A percentile compares a stretch with the other conserved stretches of the same genome.
phyloP scores from a whole-genome alignment of 2,888 invertebrate genomes.

The Rotaria socialis region DNA sequence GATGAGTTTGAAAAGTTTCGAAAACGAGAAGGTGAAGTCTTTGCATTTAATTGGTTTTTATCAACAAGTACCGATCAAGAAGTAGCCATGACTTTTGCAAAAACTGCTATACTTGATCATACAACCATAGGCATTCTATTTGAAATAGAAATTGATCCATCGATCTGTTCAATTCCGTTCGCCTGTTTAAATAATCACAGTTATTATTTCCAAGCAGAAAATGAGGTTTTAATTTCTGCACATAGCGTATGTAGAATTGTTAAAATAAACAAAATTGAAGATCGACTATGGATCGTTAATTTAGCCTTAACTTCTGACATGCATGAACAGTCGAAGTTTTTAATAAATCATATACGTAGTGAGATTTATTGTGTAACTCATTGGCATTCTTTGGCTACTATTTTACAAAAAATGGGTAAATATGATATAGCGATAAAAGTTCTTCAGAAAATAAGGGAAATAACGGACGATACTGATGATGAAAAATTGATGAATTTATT shows the following conservation, averaged over 20 bases:
- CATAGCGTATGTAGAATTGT: not conserved
- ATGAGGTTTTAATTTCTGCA: not conserved
- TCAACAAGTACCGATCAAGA: not conserved
- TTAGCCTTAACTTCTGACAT: not conserved
- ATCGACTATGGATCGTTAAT: not conserved
- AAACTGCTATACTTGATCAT: not conserved
- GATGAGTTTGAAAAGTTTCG: not conserved
- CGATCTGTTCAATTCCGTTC: not conserved
- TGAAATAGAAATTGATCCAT: not conserved
- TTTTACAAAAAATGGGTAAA: not conserved
- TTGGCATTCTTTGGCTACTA: not conserved
- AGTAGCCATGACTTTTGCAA: not conserved
- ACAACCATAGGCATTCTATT: not conserved
- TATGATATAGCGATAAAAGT: not conserved
- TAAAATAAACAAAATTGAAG: not conserved
- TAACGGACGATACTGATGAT: not conserved
- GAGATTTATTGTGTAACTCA: not conserved
- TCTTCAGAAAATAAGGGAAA: not conserved
- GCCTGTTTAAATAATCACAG: not conserved
- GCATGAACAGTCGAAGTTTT: not conserved
- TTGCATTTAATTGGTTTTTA: not conserved
- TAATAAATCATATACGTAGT: not conserved
- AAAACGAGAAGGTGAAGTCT: not conserved
- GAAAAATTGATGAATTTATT: not conserved
- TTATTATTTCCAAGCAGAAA: not conserved